Base-by-base conservation (phyloP, 2,797 vertebrate species). In the Nyctalus aviator region DNA sequence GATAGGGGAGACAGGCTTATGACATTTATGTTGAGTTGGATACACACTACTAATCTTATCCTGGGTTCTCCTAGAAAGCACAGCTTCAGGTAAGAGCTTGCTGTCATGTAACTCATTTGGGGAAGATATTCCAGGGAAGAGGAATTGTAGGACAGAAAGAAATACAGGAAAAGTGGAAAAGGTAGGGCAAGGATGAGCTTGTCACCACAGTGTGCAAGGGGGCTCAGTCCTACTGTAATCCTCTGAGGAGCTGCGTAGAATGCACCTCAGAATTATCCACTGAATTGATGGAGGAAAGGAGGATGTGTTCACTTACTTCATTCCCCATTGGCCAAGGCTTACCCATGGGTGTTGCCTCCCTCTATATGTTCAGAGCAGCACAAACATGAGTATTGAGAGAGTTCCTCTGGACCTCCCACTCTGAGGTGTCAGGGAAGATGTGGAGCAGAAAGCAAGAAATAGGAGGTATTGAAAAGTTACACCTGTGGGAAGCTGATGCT, bases 1-100 rank as follows among this genome's bases (percentile, higher is more conserved):
- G 72, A 73, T 53, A 62, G 27, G 62, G 68, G 79, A 79, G 53
- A 89, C 88, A 84, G 18, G 78, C 66, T 94, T 90, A 41, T 27
- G 59, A 66, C 59, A 78, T 46, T 85, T 86, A 32, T 12, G 3
- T 37, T 53, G 20, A 66, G 27, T 32, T 55, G 27, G 66, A 90
- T 44, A 72, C 18, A 85, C 9, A 46, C 18, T 57, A n/a, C 62
- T 90, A 93, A 84, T 41, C 77, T 93, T 69, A 93, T 37, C n/a
- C 75, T 68, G 59, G 6, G 10, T 57, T 83, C 41, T 87, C 71
- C 32, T 86, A 27, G 78, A 84, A 84, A 92, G 27, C n/a, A 48
- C 13, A 92, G 17, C n/a, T 57, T 37, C 64, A 71, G 69, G 84
- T 84, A 90, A 93, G 53, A 11, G 3, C 48, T 48, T 79, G 30